phyloP scores from a whole-genome alignment of 2,888 invertebrate genomes.

The Sphaeridia pumilis region DNA sequence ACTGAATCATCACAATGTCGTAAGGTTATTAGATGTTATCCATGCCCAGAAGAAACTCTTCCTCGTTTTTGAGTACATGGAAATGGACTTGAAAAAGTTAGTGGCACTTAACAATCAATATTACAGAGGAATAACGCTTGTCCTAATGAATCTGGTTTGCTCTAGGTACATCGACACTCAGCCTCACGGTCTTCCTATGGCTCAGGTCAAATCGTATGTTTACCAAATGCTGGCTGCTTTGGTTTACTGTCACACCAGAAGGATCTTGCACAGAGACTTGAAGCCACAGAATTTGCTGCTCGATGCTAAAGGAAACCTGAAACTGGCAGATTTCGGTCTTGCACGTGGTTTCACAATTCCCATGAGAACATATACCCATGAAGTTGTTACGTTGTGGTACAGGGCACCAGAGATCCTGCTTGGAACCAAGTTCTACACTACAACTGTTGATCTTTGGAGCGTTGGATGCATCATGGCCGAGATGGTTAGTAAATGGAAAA shows the following conservation, averaged over 20 bases:
- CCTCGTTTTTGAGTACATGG: conserved; percentile 86
- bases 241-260: conserved; percentile 76
- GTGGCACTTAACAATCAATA: background rate
- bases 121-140: too few species aligned
- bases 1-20: conserved; percentile 73
- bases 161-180: conserved; percentile 35
- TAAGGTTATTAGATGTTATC: conserved; percentile 79
- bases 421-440: conserved; percentile 79
- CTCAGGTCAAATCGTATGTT: conserved; percentile 42
- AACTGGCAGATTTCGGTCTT: conserved; percentile 93
- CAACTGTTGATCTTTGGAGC: conserved; percentile 92
- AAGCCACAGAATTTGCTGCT: conserved; percentile 93
- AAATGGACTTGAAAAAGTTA: conserved; percentile 79
- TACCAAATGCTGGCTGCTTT: conserved; percentile 83
- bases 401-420: conserved; percentile 90
- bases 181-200: conserved; percentile 27
- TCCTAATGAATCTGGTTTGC: too few species aligned
- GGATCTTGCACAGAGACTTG: conserved; percentile 82
- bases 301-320: conserved; percentile 73
- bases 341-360: conserved; percentile 87
- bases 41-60: conserved; percentile 73
- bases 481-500: conserved; percentile 57
- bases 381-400: conserved; percentile 92
- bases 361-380: conserved; percentile 86
- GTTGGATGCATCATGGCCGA: conserved; percentile 92